phyloP scores from a whole-genome alignment of 1,140 invertebrate species.

The Grapholita molesta region DNA sequence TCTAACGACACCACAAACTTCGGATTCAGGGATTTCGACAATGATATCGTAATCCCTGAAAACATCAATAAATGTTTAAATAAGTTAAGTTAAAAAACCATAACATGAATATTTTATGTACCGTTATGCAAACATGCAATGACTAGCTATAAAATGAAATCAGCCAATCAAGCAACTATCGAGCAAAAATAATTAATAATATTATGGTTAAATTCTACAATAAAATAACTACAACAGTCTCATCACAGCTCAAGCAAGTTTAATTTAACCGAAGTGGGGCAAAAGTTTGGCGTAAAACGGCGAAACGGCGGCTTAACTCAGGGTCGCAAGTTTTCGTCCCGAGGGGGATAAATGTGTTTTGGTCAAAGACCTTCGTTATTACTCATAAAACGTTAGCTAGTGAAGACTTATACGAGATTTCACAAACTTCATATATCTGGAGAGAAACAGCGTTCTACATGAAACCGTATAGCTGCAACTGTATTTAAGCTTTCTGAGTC shows the following conservation, averaged over 20 bases:
- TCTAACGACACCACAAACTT: too few species aligned
- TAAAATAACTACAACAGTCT: neutral
- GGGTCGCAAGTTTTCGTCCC: neutral
- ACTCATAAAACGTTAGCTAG: neutral
- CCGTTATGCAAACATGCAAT: too few species aligned
- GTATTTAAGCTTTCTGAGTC: neutral
- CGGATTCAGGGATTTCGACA: too few species aligned
- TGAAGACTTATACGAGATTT: neutral
- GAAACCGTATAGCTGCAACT: too few species aligned
- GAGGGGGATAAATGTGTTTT: neutral
- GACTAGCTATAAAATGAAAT: too few species aligned
- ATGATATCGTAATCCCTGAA: too few species aligned
- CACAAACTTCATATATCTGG: neutral
- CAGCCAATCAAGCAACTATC: too few species aligned
- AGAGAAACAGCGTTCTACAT: neutral
- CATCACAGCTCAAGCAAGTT: neutral
- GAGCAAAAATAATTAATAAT: too few species aligned
- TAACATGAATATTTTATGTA: too few species aligned
- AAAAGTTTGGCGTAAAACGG: neutral
- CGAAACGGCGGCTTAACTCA: neutral
- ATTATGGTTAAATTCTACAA: too few species aligned
- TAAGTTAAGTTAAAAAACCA: too few species aligned
- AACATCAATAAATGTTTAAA: too few species aligned
- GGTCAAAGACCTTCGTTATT: slow-evolving; percentile 11
- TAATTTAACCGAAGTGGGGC: neutral